Evolutionary conservation across 2,113 vertebrate genomes (phyloP), one percentile per base, ranked within the genome.

Genomic region (Esox niger): DNA sequence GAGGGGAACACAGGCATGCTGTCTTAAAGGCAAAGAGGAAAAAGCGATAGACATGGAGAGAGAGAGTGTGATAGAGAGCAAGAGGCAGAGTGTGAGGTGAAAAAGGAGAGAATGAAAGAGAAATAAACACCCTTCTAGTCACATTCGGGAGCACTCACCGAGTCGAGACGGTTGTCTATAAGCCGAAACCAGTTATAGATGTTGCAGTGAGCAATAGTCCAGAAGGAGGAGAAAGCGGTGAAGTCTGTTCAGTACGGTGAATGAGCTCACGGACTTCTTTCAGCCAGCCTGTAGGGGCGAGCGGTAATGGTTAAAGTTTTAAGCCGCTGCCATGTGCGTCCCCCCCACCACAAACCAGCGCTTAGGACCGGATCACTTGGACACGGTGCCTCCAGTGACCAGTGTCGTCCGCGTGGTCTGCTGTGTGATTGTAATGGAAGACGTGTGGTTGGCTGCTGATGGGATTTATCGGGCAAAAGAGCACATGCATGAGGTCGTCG

Each of bases 1-100:
- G 30, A 67, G 73, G 63, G 65, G 75, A 82, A 79, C 78, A 74
- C 71, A 77, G 77, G 77, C 62, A 63, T 70, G 72, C 73, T 43
- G 55, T 75, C 59, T 73, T 71, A 64, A 56, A 73, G 32, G 56
- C 73, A 57, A 77, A 72, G 52, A 23, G 56, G 43, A 70, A 29
- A 20, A 57, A 56, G 43, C 29, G 31, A 70, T 59, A 77, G 29
- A 43, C 17, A 20, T 46, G 35, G 52, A 29, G 11, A 26, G 29
- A 62, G 9, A 47, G 27, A 5, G 49, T 46, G 38, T n/a, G 59
- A 64, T 35, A 35, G 55, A 59, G 17, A 64, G 33, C 26, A 1
- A 56, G 54, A 13, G 13, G 25, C 7, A 21, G 57, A n/a, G 47
- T 20, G 30, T 27, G 52, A 38, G 31, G 30, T 20, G 8, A 6